Evolutionary conservation across 2,888 invertebrate species (phyloP), one percentile per base, ranked within the genome.

Genomic region (Xestobium rufovillosum): DNA sequence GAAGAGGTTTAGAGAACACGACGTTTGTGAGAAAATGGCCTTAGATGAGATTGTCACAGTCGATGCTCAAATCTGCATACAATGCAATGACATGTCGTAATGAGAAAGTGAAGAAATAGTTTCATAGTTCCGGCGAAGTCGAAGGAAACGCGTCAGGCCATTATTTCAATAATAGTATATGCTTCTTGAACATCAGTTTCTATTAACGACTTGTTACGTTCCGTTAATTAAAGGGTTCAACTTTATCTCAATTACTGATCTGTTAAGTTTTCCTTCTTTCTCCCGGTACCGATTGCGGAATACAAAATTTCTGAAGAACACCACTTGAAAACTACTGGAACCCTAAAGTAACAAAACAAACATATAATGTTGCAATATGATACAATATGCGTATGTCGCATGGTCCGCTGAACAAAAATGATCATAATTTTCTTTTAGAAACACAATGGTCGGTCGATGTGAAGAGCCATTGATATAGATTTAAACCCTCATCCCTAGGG

Each of bases 61-160:
- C 51, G 53, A 52, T 63, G 63, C 51, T 53, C 56, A 59, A 56
- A 66, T 66, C 60, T 65, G 56, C 66, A 66, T 66, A 66, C 64
- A 66, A 66, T 66, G 55, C 58, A 66, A 62, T 65, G 64, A 65
- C 65, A 66, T 63, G 63, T 63, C 61, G 60, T 61, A 63, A 63
- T 65, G 63, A 59, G 63, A 65, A 65, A 60, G 58, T 54, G n/a
- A n/a, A n/a, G n/a, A n/a, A n/a, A n/a, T n/a, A n/a, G n/a, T n/a
- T n/a, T n/a, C n/a, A 46, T 49, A 36, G 59, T 62, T 62, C 62
- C 61, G 60, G 54, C 51, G 50, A 48, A 47, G n/a, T 15, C 26
- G 27, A 31, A 25, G 13, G 15, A 13, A 16, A n/a, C 8, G 26
- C 10, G 17, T 13, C 15, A 10, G 31, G 27, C 8, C 14, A 41